phyloP scores from a whole-genome alignment of 1,140 invertebrate genomes.

The Meloidogyne hapla region DNA sequence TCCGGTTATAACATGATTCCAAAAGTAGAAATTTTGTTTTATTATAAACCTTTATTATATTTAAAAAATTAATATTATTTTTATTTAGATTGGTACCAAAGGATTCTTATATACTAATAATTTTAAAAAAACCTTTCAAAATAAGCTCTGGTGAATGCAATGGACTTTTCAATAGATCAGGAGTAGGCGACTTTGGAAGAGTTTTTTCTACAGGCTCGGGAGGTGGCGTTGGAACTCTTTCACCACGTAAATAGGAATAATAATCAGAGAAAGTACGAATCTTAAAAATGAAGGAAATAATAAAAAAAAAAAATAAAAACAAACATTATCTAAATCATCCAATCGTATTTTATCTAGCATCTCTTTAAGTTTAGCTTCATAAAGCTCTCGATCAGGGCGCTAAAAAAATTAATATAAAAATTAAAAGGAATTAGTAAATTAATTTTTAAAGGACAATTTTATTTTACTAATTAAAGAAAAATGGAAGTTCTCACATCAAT shows the following conservation, averaged over 20 bases:
- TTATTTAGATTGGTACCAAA: not conserved
- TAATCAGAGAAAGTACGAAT: conserved; percentile 21
- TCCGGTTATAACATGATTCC: no score
- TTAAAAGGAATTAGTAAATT: not conserved
- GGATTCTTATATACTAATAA: not conserved
- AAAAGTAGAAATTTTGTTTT: no score
- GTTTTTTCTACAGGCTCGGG: not conserved
- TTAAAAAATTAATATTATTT: no score
- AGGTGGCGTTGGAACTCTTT: conserved; percentile 3
- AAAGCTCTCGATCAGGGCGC: conserved; percentile 17
- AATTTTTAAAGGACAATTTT: no score
- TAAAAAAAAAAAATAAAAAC: not conserved
- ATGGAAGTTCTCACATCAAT: no score
- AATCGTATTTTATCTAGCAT: not conserved
- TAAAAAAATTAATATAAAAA: conserved; percentile 8
- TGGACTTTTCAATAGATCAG: not conserved
- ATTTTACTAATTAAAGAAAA: no score
- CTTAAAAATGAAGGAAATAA: not conserved
- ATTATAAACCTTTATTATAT: no score
- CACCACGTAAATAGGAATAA: conserved; percentile 21
- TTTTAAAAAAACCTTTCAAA: conserved; percentile 1
- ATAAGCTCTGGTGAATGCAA: not conserved
- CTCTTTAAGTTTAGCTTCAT: conserved; percentile 17
- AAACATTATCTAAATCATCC: conserved; percentile 30
- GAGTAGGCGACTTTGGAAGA: not conserved